A percentile compares a stretch with the other conserved stretches of the same genome.
phyloP scores from a whole-genome alignment of 1,140 invertebrate genomes.

The Plutomurus gul region DNA sequence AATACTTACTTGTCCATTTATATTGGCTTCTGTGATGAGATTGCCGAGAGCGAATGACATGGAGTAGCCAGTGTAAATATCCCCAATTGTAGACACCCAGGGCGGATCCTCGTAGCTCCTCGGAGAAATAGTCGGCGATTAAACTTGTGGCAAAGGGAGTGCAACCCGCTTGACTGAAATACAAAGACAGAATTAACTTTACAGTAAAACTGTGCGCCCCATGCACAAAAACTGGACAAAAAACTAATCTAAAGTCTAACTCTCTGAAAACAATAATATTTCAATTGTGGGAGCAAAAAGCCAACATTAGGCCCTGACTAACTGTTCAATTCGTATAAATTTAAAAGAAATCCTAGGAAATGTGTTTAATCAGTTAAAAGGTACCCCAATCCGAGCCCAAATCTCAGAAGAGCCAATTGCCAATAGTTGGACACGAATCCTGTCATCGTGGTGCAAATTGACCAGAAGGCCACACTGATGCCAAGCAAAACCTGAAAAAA shows the following conservation, averaged over 20 bases:
- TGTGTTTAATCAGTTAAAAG: too few species aligned
- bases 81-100: conserved; percentile 61
- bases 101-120: conserved; percentile 56
- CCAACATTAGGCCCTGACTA: too few species aligned
- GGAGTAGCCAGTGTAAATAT: conserved; percentile 60
- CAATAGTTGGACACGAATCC: conserved; percentile 59
- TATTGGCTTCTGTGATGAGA: conserved; percentile 59
- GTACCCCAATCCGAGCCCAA: conserved; percentile 60
- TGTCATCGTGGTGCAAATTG: conserved; percentile 58
- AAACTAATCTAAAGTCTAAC: too few species aligned
- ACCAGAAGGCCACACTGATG: conserved; percentile 58
- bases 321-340: too few species aligned
- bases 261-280: not conserved
- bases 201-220: not conserved
- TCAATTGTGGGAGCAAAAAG: not conserved
- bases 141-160: conserved; percentile 60
- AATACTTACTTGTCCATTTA: conserved; percentile 56
- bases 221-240: not conserved
- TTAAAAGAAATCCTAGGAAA: too few species aligned
- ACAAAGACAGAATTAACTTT: not conserved
- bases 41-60: conserved; percentile 60
- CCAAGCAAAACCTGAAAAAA: conserved; percentile 57
- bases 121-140: conserved; percentile 58
- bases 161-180: conserved; percentile 59
- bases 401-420: conserved; percentile 59